phyloP scores from a whole-genome alignment of 2,797 vertebrate species.

The Limosa lapponica region DNA sequence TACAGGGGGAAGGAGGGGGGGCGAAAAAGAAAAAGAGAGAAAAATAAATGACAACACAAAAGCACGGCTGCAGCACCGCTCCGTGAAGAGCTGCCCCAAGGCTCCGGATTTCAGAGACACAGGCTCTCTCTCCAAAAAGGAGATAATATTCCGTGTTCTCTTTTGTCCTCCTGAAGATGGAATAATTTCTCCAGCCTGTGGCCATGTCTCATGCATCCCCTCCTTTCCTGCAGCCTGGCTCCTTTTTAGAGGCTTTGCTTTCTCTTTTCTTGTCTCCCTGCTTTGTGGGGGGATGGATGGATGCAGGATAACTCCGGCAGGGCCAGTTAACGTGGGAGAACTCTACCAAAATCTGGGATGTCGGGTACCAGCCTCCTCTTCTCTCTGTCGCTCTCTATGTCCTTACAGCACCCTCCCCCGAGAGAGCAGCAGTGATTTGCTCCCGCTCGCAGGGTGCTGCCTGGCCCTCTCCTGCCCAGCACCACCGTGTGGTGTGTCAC shows the following conservation, averaged over 20 bases:
- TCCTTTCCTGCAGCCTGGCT: neutral
- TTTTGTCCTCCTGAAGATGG: neutral
- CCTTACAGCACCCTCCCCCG: neutral
- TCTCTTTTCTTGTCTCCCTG: neutral
- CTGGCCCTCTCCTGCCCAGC: neutral
- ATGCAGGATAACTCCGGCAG: neutral
- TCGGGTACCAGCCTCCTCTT: fast-evolving
- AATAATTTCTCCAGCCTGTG: neutral
- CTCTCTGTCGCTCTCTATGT: neutral
- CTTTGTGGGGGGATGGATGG: neutral
- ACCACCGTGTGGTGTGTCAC: fast-evolving
- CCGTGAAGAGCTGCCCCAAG: neutral
- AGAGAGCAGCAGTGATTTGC: neutral
- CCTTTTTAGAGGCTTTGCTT: neutral
- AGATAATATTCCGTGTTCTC: neutral
- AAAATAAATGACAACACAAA: neutral
- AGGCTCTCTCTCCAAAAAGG: neutral
- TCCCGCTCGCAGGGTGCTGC: neutral
- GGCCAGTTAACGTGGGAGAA: neutral
- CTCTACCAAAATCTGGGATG: neutral
- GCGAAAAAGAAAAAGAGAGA: neutral
- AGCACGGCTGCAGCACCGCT: fast-evolving
- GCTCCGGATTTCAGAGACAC: neutral
- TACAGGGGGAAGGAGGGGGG: too few species aligned
- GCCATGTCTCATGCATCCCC: neutral